A percentile compares a stretch with the other conserved stretches of the same genome.
phyloP scores from a whole-genome alignment of 53 echinoderm and acorn worm species.

The Echinarachnius parma region DNA sequence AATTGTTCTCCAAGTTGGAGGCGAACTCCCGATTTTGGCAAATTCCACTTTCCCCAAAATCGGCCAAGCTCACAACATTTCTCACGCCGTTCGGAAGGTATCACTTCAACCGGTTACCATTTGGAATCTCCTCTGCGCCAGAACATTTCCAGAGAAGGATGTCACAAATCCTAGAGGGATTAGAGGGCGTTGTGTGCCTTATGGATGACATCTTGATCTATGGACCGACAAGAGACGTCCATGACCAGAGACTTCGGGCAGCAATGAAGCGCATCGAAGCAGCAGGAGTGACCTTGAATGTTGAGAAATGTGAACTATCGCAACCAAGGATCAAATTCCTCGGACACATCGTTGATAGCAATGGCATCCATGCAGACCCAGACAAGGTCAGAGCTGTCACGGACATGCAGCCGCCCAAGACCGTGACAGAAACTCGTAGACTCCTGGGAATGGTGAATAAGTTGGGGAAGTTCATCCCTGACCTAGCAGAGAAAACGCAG shows the following conservation, averaged over 20 bases:
- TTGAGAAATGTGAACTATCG: constrained; percentile 51
- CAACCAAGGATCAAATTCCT: constrained; percentile 24
- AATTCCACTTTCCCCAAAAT: constrained; percentile 40
- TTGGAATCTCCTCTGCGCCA: constrained; percentile 62
- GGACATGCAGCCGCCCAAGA: constrained; percentile 27
- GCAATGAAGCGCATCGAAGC: constrained; percentile 23
- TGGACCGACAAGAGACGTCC: constrained; percentile 22
- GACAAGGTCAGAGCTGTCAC: constrained; percentile 22
- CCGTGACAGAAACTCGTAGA: constrained; percentile 42
- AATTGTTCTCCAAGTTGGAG: constrained; percentile 56
- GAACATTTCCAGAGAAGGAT: constrained; percentile 42
- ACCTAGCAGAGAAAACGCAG: constrained; percentile 51
- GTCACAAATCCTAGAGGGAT: constrained; percentile 42
- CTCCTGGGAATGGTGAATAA: constrained; percentile 66
- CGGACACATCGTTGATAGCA: constrained; percentile 20
- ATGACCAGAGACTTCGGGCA: constrained; percentile 18
- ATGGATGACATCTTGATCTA: constrained; percentile 49
- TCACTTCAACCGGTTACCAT: constrained; percentile 50
- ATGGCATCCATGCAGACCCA: constrained; percentile 29
- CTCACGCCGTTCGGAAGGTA: constrained; percentile 57
- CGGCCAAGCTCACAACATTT: constrained; percentile 47
- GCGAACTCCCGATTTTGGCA: constrained; percentile 59
- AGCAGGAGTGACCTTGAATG: constrained; percentile 39
- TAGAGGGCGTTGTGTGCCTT: constrained; percentile 34
- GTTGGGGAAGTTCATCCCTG: constrained; percentile 52